phyloP scores from a whole-genome alignment of 1,140 invertebrate species.

The Ladona fulva region DNA sequence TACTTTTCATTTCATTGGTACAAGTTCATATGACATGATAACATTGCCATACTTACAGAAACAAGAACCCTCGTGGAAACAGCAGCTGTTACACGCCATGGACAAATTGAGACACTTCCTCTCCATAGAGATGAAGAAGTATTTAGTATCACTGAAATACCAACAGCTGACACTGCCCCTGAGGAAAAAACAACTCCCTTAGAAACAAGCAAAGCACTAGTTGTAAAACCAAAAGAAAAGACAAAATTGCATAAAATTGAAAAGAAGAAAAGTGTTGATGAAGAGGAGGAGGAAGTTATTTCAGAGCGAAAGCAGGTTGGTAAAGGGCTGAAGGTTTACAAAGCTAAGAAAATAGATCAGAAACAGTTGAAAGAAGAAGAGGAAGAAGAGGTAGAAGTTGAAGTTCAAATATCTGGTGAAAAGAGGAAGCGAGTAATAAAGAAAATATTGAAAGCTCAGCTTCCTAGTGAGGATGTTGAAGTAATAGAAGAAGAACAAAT shows the following conservation, averaged over 20 bases:
- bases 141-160: conserved; percentile 33
- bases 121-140: conserved; percentile 26
- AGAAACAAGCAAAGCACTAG: conserved; percentile 32
- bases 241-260: conserved; percentile 28
- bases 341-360: conserved; percentile 27
- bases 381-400: conserved; percentile 32
- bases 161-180: conserved; percentile 24
- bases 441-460: conserved; percentile 30
- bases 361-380: conserved; percentile 33
- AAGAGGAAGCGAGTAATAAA: conserved; percentile 27
- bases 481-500: conserved; percentile 33
- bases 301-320: conserved; percentile 23
- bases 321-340: conserved; percentile 30
- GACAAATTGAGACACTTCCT: not conserved
- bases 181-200: conserved; percentile 14
- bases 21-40: conserved; percentile 17
- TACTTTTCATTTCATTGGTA: not conserved
- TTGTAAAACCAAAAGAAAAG: conserved; percentile 33
- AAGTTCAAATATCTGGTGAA: conserved; percentile 25
- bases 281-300: conserved; percentile 25
- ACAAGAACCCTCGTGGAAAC: not conserved
- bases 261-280: conserved; percentile 16
- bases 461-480: conserved; percentile 31
- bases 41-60: conserved; percentile 41
- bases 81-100: not conserved